Evolutionary conservation across 1,140 invertebrate species (phyloP), one percentile per base, ranked within the genome.

Genomic region (Drosophila orosa): DNA sequence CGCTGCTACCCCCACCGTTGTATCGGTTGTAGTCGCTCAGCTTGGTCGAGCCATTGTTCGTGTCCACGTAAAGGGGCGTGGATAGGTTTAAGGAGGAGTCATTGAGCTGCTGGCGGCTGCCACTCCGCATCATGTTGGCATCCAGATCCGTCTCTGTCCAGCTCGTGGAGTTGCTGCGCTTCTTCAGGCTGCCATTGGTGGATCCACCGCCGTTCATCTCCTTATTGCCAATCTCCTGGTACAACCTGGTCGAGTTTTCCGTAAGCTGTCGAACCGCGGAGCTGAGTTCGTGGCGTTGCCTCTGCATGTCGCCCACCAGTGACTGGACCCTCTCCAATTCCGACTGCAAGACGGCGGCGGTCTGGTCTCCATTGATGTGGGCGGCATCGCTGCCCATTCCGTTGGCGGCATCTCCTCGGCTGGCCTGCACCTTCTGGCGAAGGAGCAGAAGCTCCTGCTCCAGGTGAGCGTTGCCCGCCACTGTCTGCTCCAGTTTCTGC

Each of bases 101-200:
- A 27, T 72, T 84, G 6, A 90, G 6, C 65, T 80, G 77, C 73
- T 89, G 84, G 5, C 86, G 84, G 37, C 77, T 89, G 50, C 76
- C 84, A 78, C 89, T 77, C 31, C 78, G 52, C 33, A 78, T 55
- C 69, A 86, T 93, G 62, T 96, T 95, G 0, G 95, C 95, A 90
- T 98, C 97, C 31, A 98, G 90, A 92, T 98, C 97, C 1, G 97
- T 98, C 92, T 98, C 97, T n/a, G 96, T 93, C 96, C 97, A 98
- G 12, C 95, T 94, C 25, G 93, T 93, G 54, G 93, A 66, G 78
- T 92, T 62, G 59, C 90, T 90, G 17, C 93, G 92, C 59, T 93
- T 93, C 74, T 93, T 93, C 3, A 90, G 72, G 19, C 80, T 81
- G 25, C 92, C 85, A 40, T 82, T 90, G 15, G 82, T 63, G 44